Percentiles rank a stretch among this genome's conserved stretches.
Evolutionary conservation across 37 sponge, comb jelly and placozoan species (phyloP).

Genomic region (Dysidea cf. avara): DNA sequence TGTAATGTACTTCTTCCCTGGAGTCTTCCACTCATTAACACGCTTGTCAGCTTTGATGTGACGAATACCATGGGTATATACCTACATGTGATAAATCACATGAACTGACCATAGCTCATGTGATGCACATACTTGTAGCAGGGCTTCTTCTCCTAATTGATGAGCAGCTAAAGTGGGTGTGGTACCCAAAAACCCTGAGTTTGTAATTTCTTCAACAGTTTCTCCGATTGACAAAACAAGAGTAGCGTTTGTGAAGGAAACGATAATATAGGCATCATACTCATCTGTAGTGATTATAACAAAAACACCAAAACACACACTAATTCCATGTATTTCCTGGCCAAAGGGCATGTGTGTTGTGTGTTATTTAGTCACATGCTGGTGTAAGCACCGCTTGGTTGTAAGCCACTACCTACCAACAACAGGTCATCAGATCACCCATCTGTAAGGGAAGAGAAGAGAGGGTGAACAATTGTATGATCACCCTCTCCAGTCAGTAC

Average conservation of each 20-base stretch:
- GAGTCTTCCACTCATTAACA: slow-evolving; percentile 96
- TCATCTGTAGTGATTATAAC: slow-evolving; percentile 63
- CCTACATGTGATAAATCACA: slow-evolving; percentile 36
- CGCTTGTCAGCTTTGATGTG: slow-evolving; percentile 94
- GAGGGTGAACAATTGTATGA: too few relatives aligned
- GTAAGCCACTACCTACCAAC: not conserved
- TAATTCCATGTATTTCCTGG: not conserved
- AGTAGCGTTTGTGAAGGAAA: slow-evolving; percentile 98
- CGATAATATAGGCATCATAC: slow-evolving; percentile 94
- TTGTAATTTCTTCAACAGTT: slow-evolving; percentile 98
- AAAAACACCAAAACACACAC: not conserved
- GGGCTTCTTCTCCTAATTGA: slow-evolving; percentile 93
- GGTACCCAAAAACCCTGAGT: slow-evolving; percentile 97
- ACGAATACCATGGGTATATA: slow-evolving; percentile 96
- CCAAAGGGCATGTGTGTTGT: too few relatives aligned
- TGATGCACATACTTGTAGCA: slow-evolving; percentile 75
- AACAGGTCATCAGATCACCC: not conserved
- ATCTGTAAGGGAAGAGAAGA: too few relatives aligned
- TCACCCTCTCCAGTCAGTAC: too few relatives aligned
- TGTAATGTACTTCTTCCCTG: slow-evolving; percentile 79
- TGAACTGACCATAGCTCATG: not conserved
- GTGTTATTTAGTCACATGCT: too few relatives aligned
- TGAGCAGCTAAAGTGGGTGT: slow-evolving; percentile 93
- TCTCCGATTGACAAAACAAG: slow-evolving; percentile 98
- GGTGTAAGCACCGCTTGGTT: not conserved